phyloP scores from a whole-genome alignment of 2,113 vertebrate genomes.

The Phaetusa simplex region DNA sequence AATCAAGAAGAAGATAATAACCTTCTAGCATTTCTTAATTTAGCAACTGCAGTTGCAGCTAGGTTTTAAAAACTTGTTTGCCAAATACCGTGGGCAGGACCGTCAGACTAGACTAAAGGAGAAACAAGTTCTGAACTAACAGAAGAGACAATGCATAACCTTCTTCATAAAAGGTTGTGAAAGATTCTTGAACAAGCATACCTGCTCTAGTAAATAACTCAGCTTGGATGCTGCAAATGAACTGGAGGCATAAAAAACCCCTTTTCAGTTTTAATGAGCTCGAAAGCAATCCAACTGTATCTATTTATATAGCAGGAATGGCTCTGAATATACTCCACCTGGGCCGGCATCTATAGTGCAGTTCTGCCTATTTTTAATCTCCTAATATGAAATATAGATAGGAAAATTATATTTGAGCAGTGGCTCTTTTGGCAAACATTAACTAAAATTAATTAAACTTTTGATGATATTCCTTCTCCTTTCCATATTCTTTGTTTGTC shows the following conservation, averaged over 20 bases:
- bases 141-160: not conserved
- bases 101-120: not conserved
- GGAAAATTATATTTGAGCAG: conserved; percentile 62
- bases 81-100: not conserved
- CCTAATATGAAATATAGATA: conserved; percentile 60
- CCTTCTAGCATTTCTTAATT: conserved; percentile 4
- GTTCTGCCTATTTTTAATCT: conserved; percentile 49
- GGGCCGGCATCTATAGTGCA: not conserved
- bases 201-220: conserved; percentile 25
- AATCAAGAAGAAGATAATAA: not conserved
- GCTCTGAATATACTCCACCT: conserved; percentile 25
- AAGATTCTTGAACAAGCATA: not conserved
- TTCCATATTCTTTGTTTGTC: conserved; percentile 54
- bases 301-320: conserved; percentile 54
- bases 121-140: not conserved
- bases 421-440: conserved; percentile 53
- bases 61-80: not conserved
- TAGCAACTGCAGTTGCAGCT: not conserved
- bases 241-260: not conserved
- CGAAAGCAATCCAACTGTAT: conserved; percentile 39
- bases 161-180: not conserved
- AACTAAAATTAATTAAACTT: conserved; percentile 65
- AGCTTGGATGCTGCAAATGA: conserved; percentile 34
- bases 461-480: conserved; percentile 53
- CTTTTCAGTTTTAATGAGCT: conserved; percentile 43